Evolutionary conservation across 2,113 vertebrate species (phyloP).

Genomic region (Albula goreensis): DNA sequence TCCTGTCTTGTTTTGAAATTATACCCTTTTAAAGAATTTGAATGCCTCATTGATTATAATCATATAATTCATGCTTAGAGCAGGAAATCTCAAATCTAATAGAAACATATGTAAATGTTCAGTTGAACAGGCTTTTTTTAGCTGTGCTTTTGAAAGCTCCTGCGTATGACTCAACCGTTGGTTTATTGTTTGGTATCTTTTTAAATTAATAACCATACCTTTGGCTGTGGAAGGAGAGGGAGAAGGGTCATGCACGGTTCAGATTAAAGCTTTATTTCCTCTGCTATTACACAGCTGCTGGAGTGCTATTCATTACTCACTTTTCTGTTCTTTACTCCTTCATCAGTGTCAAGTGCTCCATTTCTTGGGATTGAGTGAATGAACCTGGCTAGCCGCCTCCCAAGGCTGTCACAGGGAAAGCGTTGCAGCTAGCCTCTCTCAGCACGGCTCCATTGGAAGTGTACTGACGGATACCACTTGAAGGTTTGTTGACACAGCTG

Average conservation of each 20-base stretch:
- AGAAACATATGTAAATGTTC: not conserved
- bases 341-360: not conserved
- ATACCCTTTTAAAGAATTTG: too few relatives aligned
- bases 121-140: not conserved
- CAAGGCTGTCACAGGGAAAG: not conserved
- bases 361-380: not conserved
- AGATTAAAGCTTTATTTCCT: not conserved
- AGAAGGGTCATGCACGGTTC: not conserved
- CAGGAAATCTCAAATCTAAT: not conserved
- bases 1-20: too few relatives aligned
- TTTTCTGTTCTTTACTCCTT: not conserved
- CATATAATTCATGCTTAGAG: too few relatives aligned
- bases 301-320: not conserved
- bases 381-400: not conserved
- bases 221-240: too few relatives aligned
- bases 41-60: too few relatives aligned
- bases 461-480: not conserved
- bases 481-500: not conserved
- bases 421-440: too few relatives aligned
- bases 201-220: too few relatives aligned
- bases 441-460: not conserved
- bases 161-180: not conserved
- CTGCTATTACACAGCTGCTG: not conserved
- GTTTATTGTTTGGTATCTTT: not conserved
- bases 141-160: not conserved